phyloP scores from a whole-genome alignment of 2,888 invertebrate species.

The Opisthograptis luteolata region DNA sequence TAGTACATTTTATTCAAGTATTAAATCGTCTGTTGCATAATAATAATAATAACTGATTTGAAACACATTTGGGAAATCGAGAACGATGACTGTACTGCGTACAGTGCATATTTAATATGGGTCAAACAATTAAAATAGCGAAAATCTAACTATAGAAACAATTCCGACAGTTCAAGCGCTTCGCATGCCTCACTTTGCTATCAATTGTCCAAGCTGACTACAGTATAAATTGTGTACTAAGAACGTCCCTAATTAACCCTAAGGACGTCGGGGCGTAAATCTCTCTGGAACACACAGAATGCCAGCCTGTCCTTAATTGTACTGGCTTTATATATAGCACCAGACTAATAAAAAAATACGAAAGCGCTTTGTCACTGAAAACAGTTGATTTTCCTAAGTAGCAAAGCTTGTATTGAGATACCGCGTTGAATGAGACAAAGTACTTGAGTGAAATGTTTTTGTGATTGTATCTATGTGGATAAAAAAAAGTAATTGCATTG shows the following conservation, averaged over 20 bases:
- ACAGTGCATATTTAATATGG: too few relatives aligned
- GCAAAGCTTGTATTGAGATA: too few relatives aligned
- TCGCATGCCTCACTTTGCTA: slow-evolving; percentile 12
- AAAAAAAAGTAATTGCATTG: neutral
- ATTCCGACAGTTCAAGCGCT: neutral
- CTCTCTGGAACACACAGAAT: slow-evolving; percentile 57
- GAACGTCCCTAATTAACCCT: slow-evolving; percentile 77
- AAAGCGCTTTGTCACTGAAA: neutral
- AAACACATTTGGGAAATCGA: too few relatives aligned
- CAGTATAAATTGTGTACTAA: slow-evolving; percentile 47
- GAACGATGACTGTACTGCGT: too few relatives aligned
- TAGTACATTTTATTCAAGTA: too few relatives aligned
- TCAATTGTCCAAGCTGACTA: slow-evolving; percentile 15
- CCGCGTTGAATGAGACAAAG: neutral
- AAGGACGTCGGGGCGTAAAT: slow-evolving; percentile 70
- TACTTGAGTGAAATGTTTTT: neutral
- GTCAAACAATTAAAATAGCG: neutral
- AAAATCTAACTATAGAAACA: neutral
- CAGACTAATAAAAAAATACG: neutral
- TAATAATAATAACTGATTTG: too few relatives aligned
- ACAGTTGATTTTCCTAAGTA: too few relatives aligned
- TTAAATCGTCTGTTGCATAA: too few relatives aligned
- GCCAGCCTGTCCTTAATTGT: slow-evolving; percentile 61
- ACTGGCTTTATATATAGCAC: slow-evolving; percentile 3
- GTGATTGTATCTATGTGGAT: neutral